Conservation (phyloP, 2,113 vertebrate species). For the Centropus bengalensis region DNA sequence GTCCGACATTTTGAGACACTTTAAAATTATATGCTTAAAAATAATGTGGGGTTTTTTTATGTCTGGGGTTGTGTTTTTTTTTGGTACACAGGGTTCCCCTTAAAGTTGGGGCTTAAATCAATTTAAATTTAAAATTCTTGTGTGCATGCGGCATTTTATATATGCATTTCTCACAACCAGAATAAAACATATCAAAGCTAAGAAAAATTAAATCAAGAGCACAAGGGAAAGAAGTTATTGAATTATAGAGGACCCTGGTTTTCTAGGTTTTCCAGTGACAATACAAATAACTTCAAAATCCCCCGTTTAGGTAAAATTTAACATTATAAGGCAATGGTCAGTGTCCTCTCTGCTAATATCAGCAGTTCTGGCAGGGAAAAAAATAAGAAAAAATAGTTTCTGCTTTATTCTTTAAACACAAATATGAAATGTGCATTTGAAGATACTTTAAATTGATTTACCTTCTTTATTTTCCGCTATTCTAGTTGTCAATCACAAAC, state of each 20-base stretch:
- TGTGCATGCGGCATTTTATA: background rate
- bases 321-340: background rate
- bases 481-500: background rate
- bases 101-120: slow-evolving; percentile 42
- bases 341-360: background rate
- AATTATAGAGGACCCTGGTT: background rate
- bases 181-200: slow-evolving; percentile 26
- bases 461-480: background rate
- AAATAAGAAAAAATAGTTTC: background rate
- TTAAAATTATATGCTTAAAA: slow-evolving; percentile 61
- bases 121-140: slow-evolving; percentile 15
- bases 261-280: background rate
- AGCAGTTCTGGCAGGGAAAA: background rate
- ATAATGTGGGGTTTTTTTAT: background rate
- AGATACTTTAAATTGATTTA: background rate
- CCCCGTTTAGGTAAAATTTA: background rate
- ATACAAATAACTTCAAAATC: background rate
- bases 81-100: background rate
- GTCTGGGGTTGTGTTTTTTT: background rate
- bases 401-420: background rate
- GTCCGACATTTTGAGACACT: slow-evolving; percentile 30
- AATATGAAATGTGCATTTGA: background rate
- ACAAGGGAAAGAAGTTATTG: slow-evolving; percentile 10
- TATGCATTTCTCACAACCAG: background rate
- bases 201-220: slow-evolving; percentile 37